These are phyloP conservation scores for Cabera pusaria DNA, from an alignment of 2,888 invertebrate genomes.

Conservation along the genomic window DNA sequence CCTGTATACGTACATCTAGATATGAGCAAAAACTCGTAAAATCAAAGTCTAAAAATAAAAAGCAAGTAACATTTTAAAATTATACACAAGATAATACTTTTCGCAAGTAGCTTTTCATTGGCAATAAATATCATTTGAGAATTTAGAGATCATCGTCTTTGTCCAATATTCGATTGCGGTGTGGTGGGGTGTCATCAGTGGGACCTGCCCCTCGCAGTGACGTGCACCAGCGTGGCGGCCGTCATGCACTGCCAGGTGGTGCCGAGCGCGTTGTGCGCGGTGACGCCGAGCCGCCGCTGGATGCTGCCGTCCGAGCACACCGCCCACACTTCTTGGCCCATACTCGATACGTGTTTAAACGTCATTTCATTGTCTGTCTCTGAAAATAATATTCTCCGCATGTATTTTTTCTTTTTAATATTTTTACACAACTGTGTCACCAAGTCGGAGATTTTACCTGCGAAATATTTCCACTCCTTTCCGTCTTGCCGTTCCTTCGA, in stretches of 20 bases:
- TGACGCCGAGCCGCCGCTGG: conserved; percentile 89
- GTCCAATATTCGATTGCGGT: conserved; percentile 28
- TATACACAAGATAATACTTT: conserved; percentile 18
- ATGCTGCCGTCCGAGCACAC: conserved; percentile 87
- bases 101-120: conserved; percentile 22
- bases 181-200: conserved; percentile 19
- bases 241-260: conserved; percentile 91
- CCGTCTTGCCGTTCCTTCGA: conserved; percentile 91
- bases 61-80: conserved; percentile 18
- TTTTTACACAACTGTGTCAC: conserved; percentile 45
- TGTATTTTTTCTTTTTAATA: conserved; percentile 16
- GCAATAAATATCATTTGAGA: conserved; percentile 23
- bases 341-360: conserved; percentile 89
- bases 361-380: conserved; percentile 66
- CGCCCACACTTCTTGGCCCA: conserved; percentile 89
- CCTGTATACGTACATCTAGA: conserved; percentile 20
- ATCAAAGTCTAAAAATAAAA: conserved; percentile 13
- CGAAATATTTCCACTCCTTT: conserved; percentile 90
- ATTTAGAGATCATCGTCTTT: conserved; percentile 24
- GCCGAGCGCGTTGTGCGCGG: conserved; percentile 88
- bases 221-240: conserved; percentile 65
- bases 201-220: conserved; percentile 57
- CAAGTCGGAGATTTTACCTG: conserved; percentile 59
- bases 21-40: conserved; percentile 23
- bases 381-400: conserved; percentile 27